phyloP scores from a whole-genome alignment of 2,113 vertebrate species.

The Chaetodon trifascialis region DNA sequence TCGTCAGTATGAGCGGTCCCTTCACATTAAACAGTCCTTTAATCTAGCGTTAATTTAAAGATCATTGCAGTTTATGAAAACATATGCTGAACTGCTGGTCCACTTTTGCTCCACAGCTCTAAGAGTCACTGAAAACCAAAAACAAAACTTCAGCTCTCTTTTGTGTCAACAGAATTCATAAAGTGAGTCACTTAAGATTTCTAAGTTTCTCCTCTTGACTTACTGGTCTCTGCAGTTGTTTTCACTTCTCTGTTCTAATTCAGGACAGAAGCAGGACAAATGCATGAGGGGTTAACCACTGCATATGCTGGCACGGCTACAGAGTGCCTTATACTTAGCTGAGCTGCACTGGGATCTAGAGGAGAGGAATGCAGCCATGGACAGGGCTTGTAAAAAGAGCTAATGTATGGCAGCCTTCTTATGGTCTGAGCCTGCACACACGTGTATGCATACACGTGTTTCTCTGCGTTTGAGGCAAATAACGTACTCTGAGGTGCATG shows the following conservation, averaged over 20 bases:
- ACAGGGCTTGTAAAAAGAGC: constrained; percentile 65
- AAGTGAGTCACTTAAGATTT: neutral
- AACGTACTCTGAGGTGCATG: constrained; percentile 14
- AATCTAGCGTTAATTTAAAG: neutral
- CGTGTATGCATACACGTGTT: constrained; percentile 21
- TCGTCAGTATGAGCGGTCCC: neutral
- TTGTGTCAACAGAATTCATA: neutral
- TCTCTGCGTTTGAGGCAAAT: constrained; percentile 15
- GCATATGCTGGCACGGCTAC: constrained; percentile 43
- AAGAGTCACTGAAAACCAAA: neutral
- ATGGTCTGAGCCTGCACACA: constrained; percentile 15
- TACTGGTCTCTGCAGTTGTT: constrained; percentile 29
- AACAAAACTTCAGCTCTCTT: neutral
- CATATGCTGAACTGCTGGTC: neutral
- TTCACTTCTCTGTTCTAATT: constrained; percentile 40
- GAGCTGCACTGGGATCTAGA: constrained; percentile 50
- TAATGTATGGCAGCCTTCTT: constrained; percentile 70
- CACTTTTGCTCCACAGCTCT: neutral
- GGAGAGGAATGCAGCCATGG: constrained; percentile 62
- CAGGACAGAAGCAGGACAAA: constrained; percentile 47
- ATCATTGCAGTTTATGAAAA: neutral
- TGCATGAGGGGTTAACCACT: constrained; percentile 35
- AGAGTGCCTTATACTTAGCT: constrained; percentile 46
- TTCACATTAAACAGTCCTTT: neutral
- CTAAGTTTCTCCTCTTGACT: neutral